phyloP scores from a whole-genome alignment of 1,140 invertebrate genomes.

The Penaeus japonicus region DNA sequence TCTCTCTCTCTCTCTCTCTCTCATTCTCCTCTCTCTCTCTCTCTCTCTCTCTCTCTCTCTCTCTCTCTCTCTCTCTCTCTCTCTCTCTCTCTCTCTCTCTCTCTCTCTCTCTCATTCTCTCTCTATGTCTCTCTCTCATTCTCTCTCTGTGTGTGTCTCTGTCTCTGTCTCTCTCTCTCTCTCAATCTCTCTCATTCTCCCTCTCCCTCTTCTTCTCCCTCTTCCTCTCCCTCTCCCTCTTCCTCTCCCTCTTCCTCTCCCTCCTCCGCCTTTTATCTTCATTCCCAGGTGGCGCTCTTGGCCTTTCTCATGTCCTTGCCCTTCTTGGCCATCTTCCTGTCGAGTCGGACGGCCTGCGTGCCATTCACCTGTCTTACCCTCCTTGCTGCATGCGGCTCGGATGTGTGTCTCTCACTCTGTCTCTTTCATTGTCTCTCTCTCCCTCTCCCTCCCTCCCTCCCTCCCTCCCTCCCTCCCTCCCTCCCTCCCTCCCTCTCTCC shows the following conservation, averaged over 20 bases:
- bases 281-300: background rate
- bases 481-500: background rate
- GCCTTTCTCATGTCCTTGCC: background rate
- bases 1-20: background rate
- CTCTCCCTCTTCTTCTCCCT: background rate
- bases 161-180: no score
- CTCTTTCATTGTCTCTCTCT: no score
- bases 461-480: background rate
- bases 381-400: no score
- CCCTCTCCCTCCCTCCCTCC: no score
- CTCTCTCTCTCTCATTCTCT: background rate
- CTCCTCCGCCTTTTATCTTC: background rate
- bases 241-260: background rate
- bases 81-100: no score
- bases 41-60: background rate
- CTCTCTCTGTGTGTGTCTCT: no score
- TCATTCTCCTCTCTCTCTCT: background rate
- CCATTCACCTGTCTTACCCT: no score
- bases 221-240: no score
- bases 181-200: background rate
- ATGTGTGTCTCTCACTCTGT: no score
- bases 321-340: no score
- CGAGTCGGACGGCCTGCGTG: no score
- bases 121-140: background rate
- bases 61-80: no score